Evolutionary conservation across 2,888 invertebrate species (phyloP).

Genomic region (Ceramica pisi): DNA sequence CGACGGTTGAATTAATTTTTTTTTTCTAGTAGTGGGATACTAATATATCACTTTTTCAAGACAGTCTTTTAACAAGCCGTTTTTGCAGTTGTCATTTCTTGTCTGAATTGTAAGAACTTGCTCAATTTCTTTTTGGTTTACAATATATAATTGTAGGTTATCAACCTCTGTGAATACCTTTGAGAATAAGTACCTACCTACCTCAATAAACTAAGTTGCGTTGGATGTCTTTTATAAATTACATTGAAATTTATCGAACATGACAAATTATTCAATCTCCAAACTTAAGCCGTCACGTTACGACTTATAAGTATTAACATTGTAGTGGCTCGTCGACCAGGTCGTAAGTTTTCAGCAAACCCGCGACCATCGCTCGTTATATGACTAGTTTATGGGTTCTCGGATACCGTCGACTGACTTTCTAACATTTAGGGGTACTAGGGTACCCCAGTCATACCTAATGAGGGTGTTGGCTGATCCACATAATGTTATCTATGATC

Average conservation of each 20-base stretch:
- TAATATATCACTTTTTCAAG: neutral
- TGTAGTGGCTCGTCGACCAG: conserved; percentile 43
- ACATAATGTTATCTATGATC: neutral
- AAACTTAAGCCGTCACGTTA: conserved; percentile 24
- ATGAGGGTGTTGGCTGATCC: neutral
- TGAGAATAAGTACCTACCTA: neutral
- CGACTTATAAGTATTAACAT: conserved; percentile 47
- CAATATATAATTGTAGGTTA: neutral
- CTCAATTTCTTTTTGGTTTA: neutral
- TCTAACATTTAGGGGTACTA: conserved; percentile 13
- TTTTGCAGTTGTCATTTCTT: neutral
- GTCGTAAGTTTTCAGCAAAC: conserved; percentile 48
- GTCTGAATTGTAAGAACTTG: neutral
- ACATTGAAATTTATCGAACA: conserved; percentile 29
- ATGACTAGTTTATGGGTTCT: conserved; percentile 40
- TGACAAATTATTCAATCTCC: conserved; percentile 38
- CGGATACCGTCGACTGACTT: conserved; percentile 36
- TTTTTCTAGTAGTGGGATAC: neutral
- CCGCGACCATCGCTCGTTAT: conserved; percentile 46
- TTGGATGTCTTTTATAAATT: no score
- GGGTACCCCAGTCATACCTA: conserved; percentile 12
- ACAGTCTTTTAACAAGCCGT: neutral
- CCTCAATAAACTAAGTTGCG: no score
- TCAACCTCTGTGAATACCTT: neutral
- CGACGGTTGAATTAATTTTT: neutral